phyloP scores from a whole-genome alignment of 2,888 invertebrate species.

The Amiota mariae region DNA sequence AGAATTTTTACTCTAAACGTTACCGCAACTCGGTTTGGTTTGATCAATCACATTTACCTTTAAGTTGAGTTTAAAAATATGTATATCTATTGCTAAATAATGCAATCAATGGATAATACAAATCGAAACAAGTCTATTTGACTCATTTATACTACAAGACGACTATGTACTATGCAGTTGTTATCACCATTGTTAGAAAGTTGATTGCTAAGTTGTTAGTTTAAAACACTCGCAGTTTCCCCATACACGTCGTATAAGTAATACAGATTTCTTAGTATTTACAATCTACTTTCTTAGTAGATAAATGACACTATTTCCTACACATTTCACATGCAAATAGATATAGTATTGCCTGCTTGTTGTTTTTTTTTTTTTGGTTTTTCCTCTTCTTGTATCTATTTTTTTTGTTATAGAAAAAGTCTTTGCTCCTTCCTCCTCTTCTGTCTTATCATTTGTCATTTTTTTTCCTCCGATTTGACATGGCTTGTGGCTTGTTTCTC shows the following conservation, averaged over 20 bases:
- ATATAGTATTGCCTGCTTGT: background rate
- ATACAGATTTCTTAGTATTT: background rate
- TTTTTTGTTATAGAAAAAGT: background rate
- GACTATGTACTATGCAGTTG: background rate
- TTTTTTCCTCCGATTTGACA: slow-evolving; percentile 13
- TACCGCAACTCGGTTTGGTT: no score
- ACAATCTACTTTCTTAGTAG: background rate
- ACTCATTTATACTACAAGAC: background rate
- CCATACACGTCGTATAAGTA: no score
- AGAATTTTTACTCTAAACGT: no score
- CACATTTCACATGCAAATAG: background rate
- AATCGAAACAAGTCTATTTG: background rate
- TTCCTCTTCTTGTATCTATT: background rate
- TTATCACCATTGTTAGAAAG: background rate
- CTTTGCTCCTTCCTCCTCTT: background rate
- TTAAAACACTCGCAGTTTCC: background rate
- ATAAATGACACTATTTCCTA: background rate
- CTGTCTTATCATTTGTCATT: slow-evolving; percentile 31
- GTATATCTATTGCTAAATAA: slow-evolving; percentile 36
- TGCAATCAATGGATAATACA: slow-evolving; percentile 34
- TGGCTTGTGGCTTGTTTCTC: background rate
- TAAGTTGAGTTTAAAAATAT: background rate
- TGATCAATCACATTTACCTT: slow-evolving; percentile 29
- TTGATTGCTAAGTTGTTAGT: background rate
- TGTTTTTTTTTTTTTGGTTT: background rate